phyloP scores from a whole-genome alignment of 2,888 invertebrate genomes.

The Idaea biselata region DNA sequence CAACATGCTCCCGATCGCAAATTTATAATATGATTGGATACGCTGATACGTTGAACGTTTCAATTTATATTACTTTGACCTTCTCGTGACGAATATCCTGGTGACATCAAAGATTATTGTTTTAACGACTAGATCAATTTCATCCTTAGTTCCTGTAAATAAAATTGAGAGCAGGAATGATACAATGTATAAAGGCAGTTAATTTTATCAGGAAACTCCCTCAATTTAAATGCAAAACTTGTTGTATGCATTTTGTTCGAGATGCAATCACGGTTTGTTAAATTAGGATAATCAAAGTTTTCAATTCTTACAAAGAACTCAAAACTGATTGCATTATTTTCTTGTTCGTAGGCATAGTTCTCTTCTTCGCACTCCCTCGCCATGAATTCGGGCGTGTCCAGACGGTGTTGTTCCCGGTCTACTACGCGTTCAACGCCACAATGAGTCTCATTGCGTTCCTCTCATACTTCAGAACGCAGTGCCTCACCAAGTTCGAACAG shows the following conservation, averaged over 20 bases:
- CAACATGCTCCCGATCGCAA: neutral
- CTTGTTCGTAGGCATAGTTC: slow-evolving; percentile 84
- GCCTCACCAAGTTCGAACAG: slow-evolving; percentile 63
- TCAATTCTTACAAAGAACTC: neutral
- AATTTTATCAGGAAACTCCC: neutral
- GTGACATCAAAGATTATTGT: neutral
- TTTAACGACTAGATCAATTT: neutral
- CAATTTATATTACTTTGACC: neutral
- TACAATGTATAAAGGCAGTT: neutral
- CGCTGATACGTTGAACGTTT: neutral
- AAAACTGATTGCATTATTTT: slow-evolving; percentile 6
- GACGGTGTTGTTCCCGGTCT: slow-evolving; percentile 91
- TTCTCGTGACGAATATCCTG: neutral
- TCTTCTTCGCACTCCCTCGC: slow-evolving; percentile 92
- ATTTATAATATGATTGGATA: neutral
- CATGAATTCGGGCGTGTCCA: slow-evolving; percentile 94
- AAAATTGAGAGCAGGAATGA: neutral
- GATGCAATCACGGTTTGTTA: neutral
- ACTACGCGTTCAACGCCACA: slow-evolving; percentile 89
- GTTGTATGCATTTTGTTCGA: neutral
- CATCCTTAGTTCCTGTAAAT: too few species aligned
- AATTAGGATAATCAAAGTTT: neutral
- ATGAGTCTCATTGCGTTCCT: slow-evolving; percentile 87
- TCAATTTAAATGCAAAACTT: neutral
- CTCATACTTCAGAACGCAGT: slow-evolving; percentile 85